Evolutionary conservation across 2,113 vertebrate species (phyloP), one percentile per base, ranked within the genome.

Genomic region (Anoura caudifer): DNA sequence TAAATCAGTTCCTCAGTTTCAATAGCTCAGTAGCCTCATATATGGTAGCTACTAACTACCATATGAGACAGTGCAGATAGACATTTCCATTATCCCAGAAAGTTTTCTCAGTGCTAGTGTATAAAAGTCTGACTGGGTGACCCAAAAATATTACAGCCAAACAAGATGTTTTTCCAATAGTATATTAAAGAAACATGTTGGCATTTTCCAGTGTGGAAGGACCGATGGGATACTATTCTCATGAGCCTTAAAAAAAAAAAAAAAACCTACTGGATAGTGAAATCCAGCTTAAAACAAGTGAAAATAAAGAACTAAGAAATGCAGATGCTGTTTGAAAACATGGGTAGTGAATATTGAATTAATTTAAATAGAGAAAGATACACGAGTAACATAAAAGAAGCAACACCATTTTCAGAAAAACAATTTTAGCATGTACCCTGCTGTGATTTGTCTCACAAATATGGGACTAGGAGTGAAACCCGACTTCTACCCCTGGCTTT

Each of bases 251-350:
- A 52, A 52, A 52, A 16, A 76, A 90, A 83, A 61, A 28, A 61
- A 61, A 12, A 59, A 75, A 76, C 13, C 61, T 76, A 12, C 26
- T 52, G 4, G 22, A 69, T 77, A 52, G 67, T 94, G 43, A 94
- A 83, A 67, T 83, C 59, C 13, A 67, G 33, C 69, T 83, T 89
- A 67, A 69, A 65, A 69, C 59, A 38, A 90, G 59, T 84, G 38
- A 94, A 87, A 77, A 69, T 93, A 77, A 88, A 84, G 45, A 94
- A 67, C 36, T 65, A 38, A 56, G 22, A 87, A 94, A 36, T 36
- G 9, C 14, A 36, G 33, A 10, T 16, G 4, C 59, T 47, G 4
- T 77, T 75, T 83, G 24, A 38, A 76, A 83, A 94, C 41, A 59
- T 33, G 26, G 31, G 19, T 79, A 15, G 38, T 93, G n/a, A 94